These are phyloP conservation scores for Diloba caeruleocephala DNA, from an alignment of 2,888 invertebrate genomes.

Conservation along the genomic window DNA sequence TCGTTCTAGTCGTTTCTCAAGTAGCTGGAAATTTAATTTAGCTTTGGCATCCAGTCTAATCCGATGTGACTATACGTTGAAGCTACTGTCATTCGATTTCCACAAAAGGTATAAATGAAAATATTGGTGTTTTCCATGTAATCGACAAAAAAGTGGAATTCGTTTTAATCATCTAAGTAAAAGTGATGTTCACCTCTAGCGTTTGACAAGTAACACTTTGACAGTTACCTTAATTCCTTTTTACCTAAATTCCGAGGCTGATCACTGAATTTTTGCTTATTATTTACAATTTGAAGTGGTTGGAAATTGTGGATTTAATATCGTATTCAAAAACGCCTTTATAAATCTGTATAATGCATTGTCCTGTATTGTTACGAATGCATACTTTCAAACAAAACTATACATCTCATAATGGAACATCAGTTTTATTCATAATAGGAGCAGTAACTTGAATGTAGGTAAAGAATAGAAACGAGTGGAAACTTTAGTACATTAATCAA, in stretches of 20 bases:
- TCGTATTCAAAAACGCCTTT: not conserved
- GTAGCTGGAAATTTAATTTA: too few relatives aligned
- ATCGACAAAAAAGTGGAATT: not conserved
- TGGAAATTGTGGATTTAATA: not conserved
- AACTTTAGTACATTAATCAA: too few relatives aligned
- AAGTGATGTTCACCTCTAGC: slow-evolving; percentile 6
- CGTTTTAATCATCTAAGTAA: not conserved
- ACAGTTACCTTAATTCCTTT: too few relatives aligned
- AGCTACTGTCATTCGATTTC: too few relatives aligned
- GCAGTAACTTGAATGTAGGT: slow-evolving; percentile 30
- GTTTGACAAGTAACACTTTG: slow-evolving; percentile 11
- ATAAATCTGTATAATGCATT: not conserved
- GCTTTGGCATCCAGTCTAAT: too few relatives aligned
- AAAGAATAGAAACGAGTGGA: too few relatives aligned
- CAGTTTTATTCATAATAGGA: slow-evolving; percentile 5
- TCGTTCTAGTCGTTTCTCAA: too few relatives aligned
- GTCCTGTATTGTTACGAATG: not conserved
- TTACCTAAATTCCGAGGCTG: too few relatives aligned
- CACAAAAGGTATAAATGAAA: too few relatives aligned
- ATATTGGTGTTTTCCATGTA: not conserved
- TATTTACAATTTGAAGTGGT: not conserved
- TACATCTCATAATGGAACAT: not conserved
- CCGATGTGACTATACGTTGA: too few relatives aligned
- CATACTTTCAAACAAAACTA: not conserved
- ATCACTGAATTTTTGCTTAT: not conserved